phyloP scores from a whole-genome alignment of 2,113 vertebrate species.

The Caloenas nicobarica region DNA sequence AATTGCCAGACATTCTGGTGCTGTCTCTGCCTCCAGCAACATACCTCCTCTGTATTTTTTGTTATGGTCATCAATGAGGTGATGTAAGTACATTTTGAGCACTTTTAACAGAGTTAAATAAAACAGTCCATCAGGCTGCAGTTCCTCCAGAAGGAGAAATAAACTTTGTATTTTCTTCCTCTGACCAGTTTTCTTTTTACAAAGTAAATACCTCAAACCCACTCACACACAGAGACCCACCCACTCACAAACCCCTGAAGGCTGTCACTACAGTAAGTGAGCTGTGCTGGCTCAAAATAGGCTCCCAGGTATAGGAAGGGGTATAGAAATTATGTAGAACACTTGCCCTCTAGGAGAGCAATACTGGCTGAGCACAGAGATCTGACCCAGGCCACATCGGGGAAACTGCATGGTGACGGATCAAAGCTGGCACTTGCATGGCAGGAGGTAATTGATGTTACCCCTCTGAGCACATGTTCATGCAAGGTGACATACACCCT shows the following conservation, averaged over 20 bases:
- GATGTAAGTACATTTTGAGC: neutral
- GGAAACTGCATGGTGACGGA: neutral
- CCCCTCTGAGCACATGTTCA: neutral
- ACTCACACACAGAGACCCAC: neutral
- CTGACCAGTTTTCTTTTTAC: neutral
- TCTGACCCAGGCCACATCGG: neutral
- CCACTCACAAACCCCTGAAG: neutral
- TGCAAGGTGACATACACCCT: neutral
- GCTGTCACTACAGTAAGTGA: neutral
- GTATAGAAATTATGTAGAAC: neutral
- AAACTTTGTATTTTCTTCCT: conserved; percentile 11
- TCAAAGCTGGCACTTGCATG: neutral
- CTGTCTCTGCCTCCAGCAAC: neutral
- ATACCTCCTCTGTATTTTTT: neutral
- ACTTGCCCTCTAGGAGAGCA: neutral
- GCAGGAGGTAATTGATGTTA: neutral
- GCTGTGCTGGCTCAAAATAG: neutral
- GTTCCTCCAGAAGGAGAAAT: conserved; percentile 43
- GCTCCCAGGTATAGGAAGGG: neutral
- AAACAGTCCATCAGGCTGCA: conserved; percentile 23
- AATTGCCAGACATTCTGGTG: conserved; percentile 19
- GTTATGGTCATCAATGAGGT: neutral
- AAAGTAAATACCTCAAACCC: neutral
- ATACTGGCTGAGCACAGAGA: neutral
- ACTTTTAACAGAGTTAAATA: conserved; percentile 52